Percentiles rank a stretch among this genome's conserved stretches.
phyloP scores from a whole-genome alignment of 92 coral and sea anemone genomes.

The Porites lobata region DNA sequence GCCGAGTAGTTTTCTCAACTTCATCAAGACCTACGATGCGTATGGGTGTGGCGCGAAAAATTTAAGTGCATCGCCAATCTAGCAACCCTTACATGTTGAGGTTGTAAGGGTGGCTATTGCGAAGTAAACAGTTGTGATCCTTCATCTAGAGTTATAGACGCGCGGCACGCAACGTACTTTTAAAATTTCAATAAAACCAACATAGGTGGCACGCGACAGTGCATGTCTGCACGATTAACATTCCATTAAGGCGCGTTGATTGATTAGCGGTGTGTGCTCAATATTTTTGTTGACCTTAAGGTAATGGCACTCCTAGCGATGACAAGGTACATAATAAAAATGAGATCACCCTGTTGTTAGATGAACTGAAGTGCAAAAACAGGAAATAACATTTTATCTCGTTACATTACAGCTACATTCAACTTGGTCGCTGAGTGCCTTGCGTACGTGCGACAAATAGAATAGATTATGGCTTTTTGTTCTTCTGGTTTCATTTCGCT shows the following conservation, averaged over 20 bases:
- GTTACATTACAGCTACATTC: not conserved
- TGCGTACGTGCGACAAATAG: not conserved
- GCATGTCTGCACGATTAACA: not conserved
- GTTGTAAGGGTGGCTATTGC: too few relatives aligned
- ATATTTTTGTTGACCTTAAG: not conserved
- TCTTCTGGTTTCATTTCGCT: not conserved
- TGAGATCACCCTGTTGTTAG: not conserved
- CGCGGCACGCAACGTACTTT: not conserved
- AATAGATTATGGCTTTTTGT: not conserved
- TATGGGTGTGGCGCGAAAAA: too few relatives aligned
- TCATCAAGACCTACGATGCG: too few relatives aligned
- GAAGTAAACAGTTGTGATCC: too few relatives aligned
- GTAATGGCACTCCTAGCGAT: conserved; percentile 26
- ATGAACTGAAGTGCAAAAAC: conserved; percentile 8
- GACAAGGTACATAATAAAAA: not conserved
- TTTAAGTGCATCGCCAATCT: too few relatives aligned
- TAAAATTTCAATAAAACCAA: not conserved
- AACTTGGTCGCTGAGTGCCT: not conserved
- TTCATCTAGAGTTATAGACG: too few relatives aligned
- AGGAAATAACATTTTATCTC: conserved; percentile 1
- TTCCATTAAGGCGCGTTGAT: conserved; percentile 23
- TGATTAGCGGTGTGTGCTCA: conserved; percentile 2
- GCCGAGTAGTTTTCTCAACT: too few relatives aligned
- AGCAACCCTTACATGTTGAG: too few relatives aligned
- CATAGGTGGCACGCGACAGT: not conserved